phyloP scores from a whole-genome alignment of 2,113 vertebrate genomes.

The Podilymbus podiceps region DNA sequence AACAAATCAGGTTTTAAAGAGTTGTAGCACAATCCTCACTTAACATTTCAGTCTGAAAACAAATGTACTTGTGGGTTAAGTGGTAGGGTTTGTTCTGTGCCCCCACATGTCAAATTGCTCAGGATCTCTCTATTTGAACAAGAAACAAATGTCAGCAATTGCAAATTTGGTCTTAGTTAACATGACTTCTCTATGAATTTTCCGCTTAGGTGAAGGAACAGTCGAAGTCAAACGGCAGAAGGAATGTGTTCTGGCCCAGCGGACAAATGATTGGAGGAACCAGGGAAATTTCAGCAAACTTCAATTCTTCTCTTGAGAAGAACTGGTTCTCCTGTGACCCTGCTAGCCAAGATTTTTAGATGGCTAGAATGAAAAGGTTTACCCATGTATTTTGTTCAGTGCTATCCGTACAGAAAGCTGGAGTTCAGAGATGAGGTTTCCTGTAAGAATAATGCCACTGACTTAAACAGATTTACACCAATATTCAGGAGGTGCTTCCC shows the following conservation, averaged over 20 bases:
- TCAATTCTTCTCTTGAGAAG: background rate
- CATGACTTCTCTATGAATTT: background rate
- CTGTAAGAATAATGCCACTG: background rate
- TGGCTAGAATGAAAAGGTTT: background rate
- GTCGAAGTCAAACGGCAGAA: background rate
- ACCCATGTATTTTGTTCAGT: background rate
- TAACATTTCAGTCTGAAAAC: background rate
- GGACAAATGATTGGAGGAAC: background rate
- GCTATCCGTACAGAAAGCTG: background rate
- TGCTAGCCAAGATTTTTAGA: background rate
- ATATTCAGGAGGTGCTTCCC: background rate
- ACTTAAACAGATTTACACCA: background rate
- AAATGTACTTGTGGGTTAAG: background rate
- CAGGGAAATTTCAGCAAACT: background rate
- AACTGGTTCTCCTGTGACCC: background rate
- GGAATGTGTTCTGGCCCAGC: background rate
- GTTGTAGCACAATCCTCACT: background rate
- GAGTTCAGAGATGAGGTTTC: background rate
- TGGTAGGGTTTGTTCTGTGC: background rate
- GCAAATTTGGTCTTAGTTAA: background rate
- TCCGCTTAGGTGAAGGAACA: background rate
- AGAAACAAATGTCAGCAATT: background rate
- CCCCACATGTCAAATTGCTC: background rate
- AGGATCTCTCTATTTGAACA: background rate
- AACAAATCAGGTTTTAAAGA: background rate